Base-by-base conservation (phyloP, 1,140 invertebrate genomes). In the Himalopsyche phryganea region DNA sequence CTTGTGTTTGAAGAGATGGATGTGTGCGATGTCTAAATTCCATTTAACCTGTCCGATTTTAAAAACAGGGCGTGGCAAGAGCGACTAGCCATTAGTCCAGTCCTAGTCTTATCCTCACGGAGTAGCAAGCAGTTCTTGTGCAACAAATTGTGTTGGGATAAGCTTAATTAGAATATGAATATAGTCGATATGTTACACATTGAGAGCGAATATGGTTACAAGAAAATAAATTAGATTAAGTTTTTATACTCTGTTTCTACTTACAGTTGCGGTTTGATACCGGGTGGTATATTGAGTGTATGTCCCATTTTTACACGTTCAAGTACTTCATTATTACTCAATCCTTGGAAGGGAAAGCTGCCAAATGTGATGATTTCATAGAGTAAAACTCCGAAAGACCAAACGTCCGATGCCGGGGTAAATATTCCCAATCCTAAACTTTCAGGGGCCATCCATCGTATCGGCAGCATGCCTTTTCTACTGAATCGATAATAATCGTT, bases 391-490 rank as follows among this genome's bases (percentile, higher is more conserved):
- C 90, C 91, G 66, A 85, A 92, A 14, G 89, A 88, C 91, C 91
- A 94, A 17, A 94, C 84, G 70, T 95, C 92, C 0, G 90, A 91
- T 3, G 85, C 84, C 9, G 87, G 81, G 6, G 89, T 90, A 68
- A 92, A 94, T n/a, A 91, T 77, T n/a, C 91, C 91, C 7, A 88
- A 72, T 0, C 77, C 81, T 2, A 94, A 69, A 46, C 86, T 87
- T 73, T 94, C 91, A 0, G 90, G 90, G 1, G 91, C 84, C 94
- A 97, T 96, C 94, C 94, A 97, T 66, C 93, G 78, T 11, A 97
- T 92, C 0, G 94, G 94, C 42, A 95, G 71, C 80, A 94, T 88
- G 11, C 88, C 92, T 70, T 89, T 89, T 18, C 91, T 83, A 67
- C 87, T 91, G 63, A 94, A 92, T 57, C 86, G 83, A 67, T 92